phyloP scores from a whole-genome alignment of 37 sponge, comb jelly and placozoan species.

The Halisarca cf. caerulea region DNA sequence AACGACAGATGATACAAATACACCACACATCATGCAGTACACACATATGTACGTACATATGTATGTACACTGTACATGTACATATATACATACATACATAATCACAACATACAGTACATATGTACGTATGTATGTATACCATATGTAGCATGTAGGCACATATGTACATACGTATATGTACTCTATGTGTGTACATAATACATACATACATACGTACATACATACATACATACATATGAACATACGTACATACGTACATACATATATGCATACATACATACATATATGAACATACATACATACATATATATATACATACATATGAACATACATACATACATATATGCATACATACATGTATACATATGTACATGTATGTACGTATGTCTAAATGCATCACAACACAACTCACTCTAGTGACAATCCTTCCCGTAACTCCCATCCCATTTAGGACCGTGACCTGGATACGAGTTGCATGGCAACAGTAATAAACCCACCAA shows the following conservation, averaged over 20 bases:
- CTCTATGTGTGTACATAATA: not conserved
- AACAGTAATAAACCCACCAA: too few species aligned
- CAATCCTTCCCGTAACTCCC: slow-evolving; percentile 88
- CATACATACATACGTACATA: not conserved
- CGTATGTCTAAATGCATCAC: not conserved
- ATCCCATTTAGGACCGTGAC: slow-evolving; percentile 98
- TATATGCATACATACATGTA: not conserved
- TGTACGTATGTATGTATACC: not conserved
- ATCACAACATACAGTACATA: not conserved
- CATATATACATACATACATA: too few species aligned
- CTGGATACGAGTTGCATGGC: slow-evolving; percentile 32
- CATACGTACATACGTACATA: not conserved
- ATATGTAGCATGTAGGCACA: not conserved
- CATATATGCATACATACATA: too few species aligned
- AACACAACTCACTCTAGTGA: slow-evolving; percentile 51
- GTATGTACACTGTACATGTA: too few species aligned
- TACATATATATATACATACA: not conserved
- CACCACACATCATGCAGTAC: not conserved
- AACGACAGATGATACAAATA: not conserved
- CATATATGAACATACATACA: not conserved
- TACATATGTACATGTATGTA: not conserved
- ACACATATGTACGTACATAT: not conserved
- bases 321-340: too few species aligned
- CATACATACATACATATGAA: not conserved
- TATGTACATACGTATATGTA: not conserved